Evolutionary conservation across 2,888 invertebrate species (phyloP).

Genomic region (Gerris lacustris): DNA sequence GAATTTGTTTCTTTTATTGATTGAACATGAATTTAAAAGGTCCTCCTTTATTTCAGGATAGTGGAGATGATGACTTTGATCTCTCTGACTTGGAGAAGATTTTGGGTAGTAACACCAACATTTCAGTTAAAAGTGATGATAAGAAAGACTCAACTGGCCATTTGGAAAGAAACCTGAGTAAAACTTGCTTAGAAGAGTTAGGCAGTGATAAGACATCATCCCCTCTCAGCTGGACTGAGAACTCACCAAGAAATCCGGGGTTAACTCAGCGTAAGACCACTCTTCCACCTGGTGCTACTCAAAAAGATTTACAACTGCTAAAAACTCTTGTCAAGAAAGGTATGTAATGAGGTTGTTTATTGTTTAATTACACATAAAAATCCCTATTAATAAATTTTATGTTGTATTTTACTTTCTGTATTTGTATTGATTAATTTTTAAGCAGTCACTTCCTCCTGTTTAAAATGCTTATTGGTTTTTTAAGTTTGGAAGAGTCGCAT

Average conservation of each 20-base stretch:
- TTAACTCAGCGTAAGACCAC: not conserved
- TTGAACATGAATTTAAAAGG: no score
- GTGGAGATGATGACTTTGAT: not conserved
- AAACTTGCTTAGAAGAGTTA: not conserved
- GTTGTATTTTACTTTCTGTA: no score
- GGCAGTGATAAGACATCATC: not conserved
- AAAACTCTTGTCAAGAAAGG: conserved; percentile 5
- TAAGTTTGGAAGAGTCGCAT: no score
- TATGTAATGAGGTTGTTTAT: not conserved
- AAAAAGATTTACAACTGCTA: not conserved
- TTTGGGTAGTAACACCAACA: not conserved
- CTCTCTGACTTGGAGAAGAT: not conserved
- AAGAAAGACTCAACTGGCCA: not conserved
- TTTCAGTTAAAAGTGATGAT: not conserved
- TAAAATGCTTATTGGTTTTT: no score
- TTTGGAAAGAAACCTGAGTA: not conserved
- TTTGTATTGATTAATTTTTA: no score
- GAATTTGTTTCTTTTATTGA: no score
- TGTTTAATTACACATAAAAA: no score
- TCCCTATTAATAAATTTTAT: no score
- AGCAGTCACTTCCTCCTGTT: no score
- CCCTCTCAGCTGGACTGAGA: not conserved
- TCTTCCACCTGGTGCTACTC: not conserved
- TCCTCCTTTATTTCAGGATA: not conserved
- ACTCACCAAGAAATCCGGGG: not conserved